Percentiles rank a stretch among this genome's conserved stretches.
phyloP scores from a whole-genome alignment of 2,797 vertebrate species.

The Pseudocheirus occidentalis region DNA sequence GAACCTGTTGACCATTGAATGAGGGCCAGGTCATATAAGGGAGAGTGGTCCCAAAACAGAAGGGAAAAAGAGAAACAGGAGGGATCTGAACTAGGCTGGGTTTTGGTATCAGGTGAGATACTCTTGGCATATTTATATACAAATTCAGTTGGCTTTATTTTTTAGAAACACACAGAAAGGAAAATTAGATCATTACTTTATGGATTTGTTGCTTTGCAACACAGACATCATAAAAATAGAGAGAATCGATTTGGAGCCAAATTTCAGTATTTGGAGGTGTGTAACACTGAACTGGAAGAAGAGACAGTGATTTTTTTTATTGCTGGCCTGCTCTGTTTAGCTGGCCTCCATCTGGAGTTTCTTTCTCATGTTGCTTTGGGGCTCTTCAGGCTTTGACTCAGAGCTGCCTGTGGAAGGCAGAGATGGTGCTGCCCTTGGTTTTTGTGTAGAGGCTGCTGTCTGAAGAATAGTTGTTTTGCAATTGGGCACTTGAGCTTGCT shows the following conservation, averaged over 20 bases:
- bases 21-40: no score
- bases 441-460: conserved; percentile 98
- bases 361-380: conserved; percentile 90
- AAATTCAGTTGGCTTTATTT: conserved; percentile 79
- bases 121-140: conserved; percentile 83
- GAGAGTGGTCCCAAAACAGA: not conserved
- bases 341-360: conserved; percentile 94
- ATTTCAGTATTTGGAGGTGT: conserved; percentile 73
- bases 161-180: conserved; percentile 79
- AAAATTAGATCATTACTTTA: conserved; percentile 80
- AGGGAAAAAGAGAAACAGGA: conserved; percentile 34
- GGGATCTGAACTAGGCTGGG: conserved; percentile 59
- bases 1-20: no score
- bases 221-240: conserved; percentile 76
- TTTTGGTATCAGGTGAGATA: conserved; percentile 81
- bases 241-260: conserved; percentile 78
- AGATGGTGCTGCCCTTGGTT: conserved; percentile 95
- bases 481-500: conserved; percentile 93
- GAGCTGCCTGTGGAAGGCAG: conserved; percentile 96
- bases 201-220: conserved; percentile 76
- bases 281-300: no score
- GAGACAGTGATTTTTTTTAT: conserved; percentile 22
- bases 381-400: conserved; percentile 93
- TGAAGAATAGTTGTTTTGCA: conserved; percentile 93
- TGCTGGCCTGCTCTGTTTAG: conserved; percentile 84